phyloP scores from a whole-genome alignment of 2,888 invertebrate species.

The Lepas anatifera region DNA sequence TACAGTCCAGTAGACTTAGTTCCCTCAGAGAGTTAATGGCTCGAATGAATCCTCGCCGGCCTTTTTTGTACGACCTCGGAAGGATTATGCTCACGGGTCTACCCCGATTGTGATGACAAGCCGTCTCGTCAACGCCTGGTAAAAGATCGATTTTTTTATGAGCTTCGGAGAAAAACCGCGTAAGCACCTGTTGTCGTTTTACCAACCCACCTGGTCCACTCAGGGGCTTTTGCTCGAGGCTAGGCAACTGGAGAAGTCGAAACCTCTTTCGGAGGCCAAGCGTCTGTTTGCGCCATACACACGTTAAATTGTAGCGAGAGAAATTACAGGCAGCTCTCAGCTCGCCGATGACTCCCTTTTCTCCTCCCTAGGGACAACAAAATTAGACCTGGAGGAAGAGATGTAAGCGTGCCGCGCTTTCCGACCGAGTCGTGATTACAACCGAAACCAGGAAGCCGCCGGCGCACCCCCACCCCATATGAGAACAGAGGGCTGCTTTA shows the following conservation, averaged over 20 bases:
- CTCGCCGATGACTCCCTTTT: too few species aligned
- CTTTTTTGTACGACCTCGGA: neutral
- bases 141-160: too few species aligned
- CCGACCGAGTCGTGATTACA: neutral
- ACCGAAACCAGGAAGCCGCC: neutral
- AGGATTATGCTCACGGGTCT: neutral
- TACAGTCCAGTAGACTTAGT: too few species aligned
- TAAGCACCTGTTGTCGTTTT: too few species aligned
- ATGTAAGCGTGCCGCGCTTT: neutral
- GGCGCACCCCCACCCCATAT: neutral
- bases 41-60: too few species aligned
- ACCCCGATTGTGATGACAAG: neutral
- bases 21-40: too few species aligned
- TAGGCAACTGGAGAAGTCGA: neutral
- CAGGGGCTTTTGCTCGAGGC: too few species aligned
- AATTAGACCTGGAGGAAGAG: neutral
- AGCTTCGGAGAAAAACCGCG: too few species aligned
- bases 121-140: too few species aligned
- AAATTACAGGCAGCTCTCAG: neutral
- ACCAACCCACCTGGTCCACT: too few species aligned
- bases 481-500: neutral
- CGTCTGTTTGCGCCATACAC: neutral
- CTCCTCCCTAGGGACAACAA: too few species aligned
- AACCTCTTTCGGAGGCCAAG: neutral
- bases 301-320: neutral